Conservation (phyloP, 2,797 vertebrate genomes). For the Falco cherrug region DNA sequence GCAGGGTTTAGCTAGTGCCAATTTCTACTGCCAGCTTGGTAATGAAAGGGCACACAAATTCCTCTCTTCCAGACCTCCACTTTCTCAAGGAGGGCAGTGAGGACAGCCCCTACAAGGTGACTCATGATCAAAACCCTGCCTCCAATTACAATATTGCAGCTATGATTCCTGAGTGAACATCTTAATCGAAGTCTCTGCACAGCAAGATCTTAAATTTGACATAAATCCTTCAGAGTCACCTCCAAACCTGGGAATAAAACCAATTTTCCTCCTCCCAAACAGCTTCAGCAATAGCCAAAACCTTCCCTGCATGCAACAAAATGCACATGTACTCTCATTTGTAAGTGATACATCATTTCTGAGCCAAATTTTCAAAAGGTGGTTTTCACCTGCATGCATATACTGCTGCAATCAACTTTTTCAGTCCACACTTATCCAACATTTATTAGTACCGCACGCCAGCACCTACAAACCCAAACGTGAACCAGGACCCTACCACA, state of each 20-base stretch:
- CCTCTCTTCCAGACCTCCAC: slow-evolving; percentile 21
- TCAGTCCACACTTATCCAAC: not conserved
- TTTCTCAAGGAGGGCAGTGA: slow-evolving; percentile 8
- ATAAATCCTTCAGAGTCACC: slow-evolving; percentile 37
- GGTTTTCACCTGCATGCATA: not conserved
- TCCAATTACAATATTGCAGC: slow-evolving; percentile 44
- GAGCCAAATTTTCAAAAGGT: not conserved
- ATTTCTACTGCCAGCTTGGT: slow-evolving; percentile 35
- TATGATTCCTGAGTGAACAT: slow-evolving; percentile 19
- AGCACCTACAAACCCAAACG: not conserved
- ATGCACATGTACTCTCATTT: not conserved
- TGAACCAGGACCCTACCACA: not conserved
- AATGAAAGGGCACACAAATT: slow-evolving; percentile 8
- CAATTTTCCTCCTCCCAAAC: not conserved
- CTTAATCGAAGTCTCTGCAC: slow-evolving; percentile 18
- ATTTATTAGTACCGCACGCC: not conserved
- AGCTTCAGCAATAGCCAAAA: not conserved
- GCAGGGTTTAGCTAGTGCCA: slow-evolving; percentile 13
- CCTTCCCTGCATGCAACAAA: not conserved
- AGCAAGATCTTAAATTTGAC: slow-evolving; percentile 35
- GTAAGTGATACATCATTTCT: not conserved
- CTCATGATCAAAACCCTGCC: slow-evolving; percentile 7
- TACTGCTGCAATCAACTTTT: not conserved
- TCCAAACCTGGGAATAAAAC: slow-evolving; percentile 38
- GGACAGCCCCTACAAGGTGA: slow-evolving; percentile 42